These are phyloP conservation scores for Chascanopsetta lugubris DNA, from an alignment of 2,113 vertebrate genomes.

Conservation along the genomic window DNA sequence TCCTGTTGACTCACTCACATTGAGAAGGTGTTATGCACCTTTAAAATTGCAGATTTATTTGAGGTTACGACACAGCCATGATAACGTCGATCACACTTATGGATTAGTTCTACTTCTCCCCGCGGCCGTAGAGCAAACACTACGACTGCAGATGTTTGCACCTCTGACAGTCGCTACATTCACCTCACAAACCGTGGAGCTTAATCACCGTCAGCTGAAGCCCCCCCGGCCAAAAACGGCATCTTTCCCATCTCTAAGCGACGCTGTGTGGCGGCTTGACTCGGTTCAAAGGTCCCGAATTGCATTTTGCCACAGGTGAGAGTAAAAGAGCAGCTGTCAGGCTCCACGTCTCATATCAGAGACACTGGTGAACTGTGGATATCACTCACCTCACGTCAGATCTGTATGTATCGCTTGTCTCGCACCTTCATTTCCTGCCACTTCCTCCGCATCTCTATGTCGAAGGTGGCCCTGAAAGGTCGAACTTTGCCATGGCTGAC, in stretches of 20 bases:
- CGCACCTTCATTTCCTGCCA: constrained; percentile 33
- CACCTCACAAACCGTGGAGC: not conserved
- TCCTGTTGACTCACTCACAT: too few species aligned
- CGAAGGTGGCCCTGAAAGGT: constrained; percentile 73
- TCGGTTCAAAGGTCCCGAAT: constrained; percentile 39
- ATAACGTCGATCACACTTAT: not conserved
- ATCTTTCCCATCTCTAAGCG: not conserved
- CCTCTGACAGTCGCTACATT: not conserved
- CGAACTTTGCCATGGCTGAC: constrained; percentile 71
- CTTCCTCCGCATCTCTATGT: constrained; percentile 28
- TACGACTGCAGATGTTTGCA: constrained; percentile 19
- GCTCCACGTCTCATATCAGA: constrained; percentile 38
- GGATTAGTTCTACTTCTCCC: not conserved
- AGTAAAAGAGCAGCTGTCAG: constrained; percentile 50
- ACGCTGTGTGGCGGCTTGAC: constrained; percentile 28
- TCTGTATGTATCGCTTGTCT: constrained; percentile 41
- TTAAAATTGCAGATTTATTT: not conserved
- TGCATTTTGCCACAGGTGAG: constrained; percentile 55
- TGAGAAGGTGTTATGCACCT: not conserved
- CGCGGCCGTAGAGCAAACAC: not conserved
- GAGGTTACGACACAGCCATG: not conserved
- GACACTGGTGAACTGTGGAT: constrained; percentile 32
- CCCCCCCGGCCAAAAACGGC: not conserved
- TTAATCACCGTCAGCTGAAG: not conserved
- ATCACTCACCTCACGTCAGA: constrained; percentile 2